phyloP scores from a whole-genome alignment of 1,140 invertebrate species.

The Gonatopus flavifemur region DNA sequence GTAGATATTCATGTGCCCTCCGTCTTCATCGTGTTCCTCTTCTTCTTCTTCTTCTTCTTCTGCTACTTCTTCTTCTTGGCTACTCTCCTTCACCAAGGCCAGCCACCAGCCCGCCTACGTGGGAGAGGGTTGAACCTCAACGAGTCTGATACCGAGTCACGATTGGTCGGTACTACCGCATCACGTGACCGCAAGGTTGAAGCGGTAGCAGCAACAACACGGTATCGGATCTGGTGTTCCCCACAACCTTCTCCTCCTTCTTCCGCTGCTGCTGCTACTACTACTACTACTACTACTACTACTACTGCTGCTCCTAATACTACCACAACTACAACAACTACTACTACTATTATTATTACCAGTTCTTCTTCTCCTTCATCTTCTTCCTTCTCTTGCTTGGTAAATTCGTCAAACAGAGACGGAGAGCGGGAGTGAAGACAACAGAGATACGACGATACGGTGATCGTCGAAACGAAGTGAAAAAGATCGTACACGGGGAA shows the following conservation, averaged over 20 bases:
- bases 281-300: too few relatives aligned
- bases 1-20: constrained; percentile 40
- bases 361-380: too few relatives aligned
- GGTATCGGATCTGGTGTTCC: too few relatives aligned
- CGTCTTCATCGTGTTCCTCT: constrained; percentile 25
- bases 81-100: constrained; percentile 25
- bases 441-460: constrained; percentile 47
- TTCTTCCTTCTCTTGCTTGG: too few relatives aligned
- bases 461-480: constrained; percentile 37
- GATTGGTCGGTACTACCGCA: constrained; percentile 41
- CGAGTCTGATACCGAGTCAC: constrained; percentile 43
- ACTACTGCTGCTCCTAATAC: too few relatives aligned
- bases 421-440: too few relatives aligned
- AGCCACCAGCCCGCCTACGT: constrained; percentile 49
- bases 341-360: too few relatives aligned
- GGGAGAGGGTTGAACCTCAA: constrained; percentile 47
- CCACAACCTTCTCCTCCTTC: too few relatives aligned
- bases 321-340: too few relatives aligned
- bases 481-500: constrained; percentile 34
- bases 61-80: constrained; percentile 29
- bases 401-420: too few relatives aligned
- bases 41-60: too few relatives aligned
- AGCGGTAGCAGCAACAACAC: constrained; percentile 51
- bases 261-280: too few relatives aligned
- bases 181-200: constrained; percentile 47